Conservation (phyloP, 2,888 invertebrate genomes). For the Sepioteuthis lessoniana region DNA sequence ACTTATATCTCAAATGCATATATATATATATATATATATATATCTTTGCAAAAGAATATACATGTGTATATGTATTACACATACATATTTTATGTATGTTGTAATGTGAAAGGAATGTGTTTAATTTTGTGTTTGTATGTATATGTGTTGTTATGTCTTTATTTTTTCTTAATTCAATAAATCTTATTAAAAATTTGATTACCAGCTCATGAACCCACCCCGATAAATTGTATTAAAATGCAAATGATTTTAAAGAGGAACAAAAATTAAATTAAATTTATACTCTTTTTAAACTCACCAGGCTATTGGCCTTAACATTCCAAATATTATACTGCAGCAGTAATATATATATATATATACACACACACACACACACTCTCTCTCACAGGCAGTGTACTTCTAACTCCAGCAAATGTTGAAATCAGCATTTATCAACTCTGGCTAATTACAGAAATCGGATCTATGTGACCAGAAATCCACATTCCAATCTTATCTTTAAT, state of each 20-base stretch:
- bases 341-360: not conserved
- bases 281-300: not conserved
- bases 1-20: not conserved
- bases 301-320: slow-evolving; percentile 33
- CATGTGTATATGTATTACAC: not conserved
- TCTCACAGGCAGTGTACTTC: not conserved
- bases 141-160: not conserved
- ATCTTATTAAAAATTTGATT: not conserved
- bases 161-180: slow-evolving; percentile 6
- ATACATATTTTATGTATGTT: not conserved
- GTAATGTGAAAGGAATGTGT: not conserved
- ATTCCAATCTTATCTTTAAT: not conserved
- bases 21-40: not conserved
- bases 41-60: not conserved
- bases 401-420: not conserved
- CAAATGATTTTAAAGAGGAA: not conserved
- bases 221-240: not conserved
- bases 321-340: not conserved
- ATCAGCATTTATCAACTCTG: not conserved
- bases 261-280: not conserved
- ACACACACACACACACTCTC: not conserved
- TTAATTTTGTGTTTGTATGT: not conserved
- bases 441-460: not conserved
- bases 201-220: not conserved
- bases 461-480: not conserved